Evolutionary conservation across 2,797 vertebrate genomes (phyloP), one percentile per base, ranked within the genome.

Genomic region (Sebastes steindachneri): DNA sequence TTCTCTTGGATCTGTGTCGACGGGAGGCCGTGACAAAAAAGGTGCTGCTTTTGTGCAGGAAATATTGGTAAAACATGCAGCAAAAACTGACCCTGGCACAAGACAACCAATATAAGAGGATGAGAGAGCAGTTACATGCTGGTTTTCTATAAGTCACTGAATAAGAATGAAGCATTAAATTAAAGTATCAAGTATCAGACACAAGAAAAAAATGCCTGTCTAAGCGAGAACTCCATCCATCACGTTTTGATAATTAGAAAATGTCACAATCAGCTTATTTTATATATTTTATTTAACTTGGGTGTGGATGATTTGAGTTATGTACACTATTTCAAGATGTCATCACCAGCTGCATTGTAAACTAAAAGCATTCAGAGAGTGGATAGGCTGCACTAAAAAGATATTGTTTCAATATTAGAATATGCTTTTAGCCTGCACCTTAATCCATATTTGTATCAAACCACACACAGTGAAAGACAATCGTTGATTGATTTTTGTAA

Each of bases 1-100:
- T 86, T 59, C 51, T 33, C 65, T 37, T 17, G 15, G 17, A 81
- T 74, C 29, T 1, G 25, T 69, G 57, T 75, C 3, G 26, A 80
- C 67, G 45, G 21, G 58, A 75, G 66, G 54, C 25, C 41, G 19
- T 9, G 26, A 73, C 65, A 28, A 25, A 58, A 21, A 21, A 21
- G 57, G 6, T 15, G 1, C 1, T n/a, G 31, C 62, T 73, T 64
- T 67, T 76, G 9, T 78, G 71, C 10, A 4, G 29, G 29, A 55
- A 70, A 54, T 74, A 37, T 64, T 68, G 37, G 17, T 25, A 19
- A 68, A 79, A 74, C 41, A 59, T 37, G n/a, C 15, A 62, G 51
- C 51, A 17, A 10, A 68, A 68, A 41, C 33, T 28, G 77, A 76
- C 77, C 63, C 51, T 62, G 69, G 21, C 45, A 69, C 14, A 48